phyloP scores from a whole-genome alignment of 2,797 vertebrate species.

The Synanceia verrucosa region DNA sequence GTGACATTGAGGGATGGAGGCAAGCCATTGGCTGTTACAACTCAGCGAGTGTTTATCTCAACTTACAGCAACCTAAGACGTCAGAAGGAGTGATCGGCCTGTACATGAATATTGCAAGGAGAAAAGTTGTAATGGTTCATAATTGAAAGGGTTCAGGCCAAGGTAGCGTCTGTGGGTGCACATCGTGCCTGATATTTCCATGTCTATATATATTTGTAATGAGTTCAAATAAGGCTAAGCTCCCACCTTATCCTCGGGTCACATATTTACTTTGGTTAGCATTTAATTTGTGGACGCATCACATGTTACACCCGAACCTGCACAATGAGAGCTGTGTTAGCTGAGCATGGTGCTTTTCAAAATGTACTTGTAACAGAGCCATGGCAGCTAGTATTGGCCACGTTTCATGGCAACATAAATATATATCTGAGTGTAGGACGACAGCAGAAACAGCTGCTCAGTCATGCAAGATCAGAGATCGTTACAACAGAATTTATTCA shows the following conservation, averaged over 20 bases:
- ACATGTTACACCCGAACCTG: background rate
- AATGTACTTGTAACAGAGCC: background rate
- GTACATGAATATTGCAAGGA: constrained; percentile 73
- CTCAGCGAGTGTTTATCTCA: constrained; percentile 82
- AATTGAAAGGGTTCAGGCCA: constrained; percentile 72
- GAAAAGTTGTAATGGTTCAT: constrained; percentile 77
- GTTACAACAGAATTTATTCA: background rate
- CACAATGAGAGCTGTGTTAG: constrained; percentile 4
- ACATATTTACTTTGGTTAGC: constrained; percentile 6
- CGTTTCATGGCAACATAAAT: no score
- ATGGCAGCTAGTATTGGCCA: no score
- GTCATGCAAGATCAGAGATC: background rate
- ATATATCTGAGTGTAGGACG: no score
- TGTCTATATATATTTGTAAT: constrained; percentile 1
- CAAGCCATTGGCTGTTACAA: constrained; percentile 73
- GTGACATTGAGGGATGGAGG: constrained; percentile 77
- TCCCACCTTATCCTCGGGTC: constrained; percentile 3
- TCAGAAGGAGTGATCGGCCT: constrained; percentile 62
- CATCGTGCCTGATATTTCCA: constrained; percentile 24
- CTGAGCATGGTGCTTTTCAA: background rate
- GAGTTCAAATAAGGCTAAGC: background rate
- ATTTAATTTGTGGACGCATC: constrained; percentile 13
- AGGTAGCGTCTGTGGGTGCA: constrained; percentile 46
- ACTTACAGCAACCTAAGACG: constrained; percentile 79
- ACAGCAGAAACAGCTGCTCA: background rate